Evolutionary conservation across 2,113 vertebrate species (phyloP), one percentile per base, ranked within the genome.

Genomic region (Catagonus wagneri): DNA sequence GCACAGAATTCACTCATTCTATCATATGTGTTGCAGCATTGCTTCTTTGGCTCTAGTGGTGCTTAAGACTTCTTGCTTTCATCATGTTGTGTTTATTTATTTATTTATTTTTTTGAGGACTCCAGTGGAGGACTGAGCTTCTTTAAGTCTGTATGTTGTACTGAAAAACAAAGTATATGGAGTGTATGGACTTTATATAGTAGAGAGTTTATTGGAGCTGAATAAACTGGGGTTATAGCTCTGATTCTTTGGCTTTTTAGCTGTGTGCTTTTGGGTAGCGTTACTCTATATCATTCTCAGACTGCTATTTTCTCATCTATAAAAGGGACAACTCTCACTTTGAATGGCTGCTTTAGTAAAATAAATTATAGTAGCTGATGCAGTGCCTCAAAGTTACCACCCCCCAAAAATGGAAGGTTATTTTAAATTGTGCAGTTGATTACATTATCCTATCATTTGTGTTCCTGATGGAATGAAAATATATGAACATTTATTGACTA

Each of bases 171-270:
- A 86, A 76, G 39, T 58, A 69, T 22, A 83, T 76, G 52, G 63
- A 78, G 65, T 66, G 79, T 61, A 66, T 61, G n/a, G 12, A 65
- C 52, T 95, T 95, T 23, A 12, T 52, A 7, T 79, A 89, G 27
- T 32, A 81, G 71, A 63, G 14, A 72, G 20, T 72, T 95, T 76
- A 79, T 74, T 84, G 89, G 66, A 92, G n/a, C 34, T 15, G 63
- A 61, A 10, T 86, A 68, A 74, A 29, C 27, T 92, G 69, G n/a
- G 7, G 27, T 27, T 80, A 50, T 22, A 44, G 80, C 2, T 14
- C 22, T 74, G 34, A 74, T 9, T 36, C 20, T 74, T 86, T 20
- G 44, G 27, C 8, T 72, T 56, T 27, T 76, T 83, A 23, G 20
- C 56, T 25, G 1, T 50, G 3, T 63, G 15, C 36, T 25, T 58